Evolutionary conservation across 2,888 invertebrate genomes (phyloP), one percentile per base, ranked within the genome.

Genomic region (Agriopis marginaria): DNA sequence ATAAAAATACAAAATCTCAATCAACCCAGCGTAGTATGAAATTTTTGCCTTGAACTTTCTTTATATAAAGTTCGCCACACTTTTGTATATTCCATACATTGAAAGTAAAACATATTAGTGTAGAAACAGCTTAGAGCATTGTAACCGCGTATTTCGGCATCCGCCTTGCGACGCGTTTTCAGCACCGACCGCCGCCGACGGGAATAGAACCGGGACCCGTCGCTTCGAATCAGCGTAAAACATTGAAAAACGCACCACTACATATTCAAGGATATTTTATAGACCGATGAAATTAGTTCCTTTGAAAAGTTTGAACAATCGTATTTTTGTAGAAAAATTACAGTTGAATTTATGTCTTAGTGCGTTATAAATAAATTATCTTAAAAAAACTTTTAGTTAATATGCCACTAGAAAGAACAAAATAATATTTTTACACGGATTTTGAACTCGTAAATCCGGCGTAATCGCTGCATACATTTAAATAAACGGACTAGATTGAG

Each of bases 151-250:
- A 39, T n/a, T 32, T 32, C 12, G 32, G n/a, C 14, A 49, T 50
- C 50, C 50, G 50, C 17, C 17, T 23, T 10, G 45, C 32, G 3
- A 11, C n/a, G 58, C 44, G 17, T 7, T 11, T 32, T 7, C 42
- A 12, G 11, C 17, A 6, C n/a, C 32, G 32, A 32, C 32, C 32
- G 32, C 5, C 32, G 32, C 65, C 47, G 88, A 89, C 89, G 87
- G 91, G 92, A 93, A 93, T 93, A 93, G 92, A 91, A 89, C 88
- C 81, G 87, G 85, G 87, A 86, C 84, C 89, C 86, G 93, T 93
- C 93, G 85, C 84, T 85, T 91, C 81, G 88, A 92, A 92, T 93
- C 92, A 93, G 89, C 84, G 90, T 90, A 86, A 91, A 90, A 90
- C 83, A 84, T 81, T 86, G 91, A 92, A 93, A 92, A 92, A 92